Evolutionary conservation across 2,797 vertebrate species (phyloP).

Genomic region (Oceanodroma leucorhoa): DNA sequence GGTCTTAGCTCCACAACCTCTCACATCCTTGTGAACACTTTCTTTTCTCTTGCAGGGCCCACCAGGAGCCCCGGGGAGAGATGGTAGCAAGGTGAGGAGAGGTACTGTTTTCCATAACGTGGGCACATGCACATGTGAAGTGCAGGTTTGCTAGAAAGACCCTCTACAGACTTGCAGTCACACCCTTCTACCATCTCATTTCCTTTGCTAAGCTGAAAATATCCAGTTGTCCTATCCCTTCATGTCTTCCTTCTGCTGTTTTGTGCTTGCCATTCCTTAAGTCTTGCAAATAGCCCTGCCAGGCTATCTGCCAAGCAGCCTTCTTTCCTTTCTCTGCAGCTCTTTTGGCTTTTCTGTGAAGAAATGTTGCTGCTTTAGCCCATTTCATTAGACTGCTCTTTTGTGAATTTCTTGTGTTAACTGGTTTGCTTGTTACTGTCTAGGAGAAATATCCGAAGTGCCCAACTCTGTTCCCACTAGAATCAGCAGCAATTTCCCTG

Average conservation of each 20-base stretch:
- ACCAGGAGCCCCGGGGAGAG: slow-evolving; percentile 90
- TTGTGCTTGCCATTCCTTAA: not conserved
- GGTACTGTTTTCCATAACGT: not conserved
- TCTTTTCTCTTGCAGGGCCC: slow-evolving; percentile 81
- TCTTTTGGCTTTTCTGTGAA: not conserved
- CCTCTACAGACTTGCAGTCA: not conserved
- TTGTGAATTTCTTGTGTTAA: not conserved
- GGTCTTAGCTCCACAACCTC: not conserved
- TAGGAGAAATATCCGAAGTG: not conserved
- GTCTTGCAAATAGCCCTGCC: not conserved
- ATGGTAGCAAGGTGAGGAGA: slow-evolving; percentile 87
- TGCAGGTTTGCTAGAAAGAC: not conserved
- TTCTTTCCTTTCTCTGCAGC: not conserved
- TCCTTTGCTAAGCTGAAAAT: not conserved
- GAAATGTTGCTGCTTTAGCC: not conserved
- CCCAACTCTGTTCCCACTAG: not conserved
- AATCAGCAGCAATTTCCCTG: not conserved
- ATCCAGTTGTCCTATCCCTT: not conserved
- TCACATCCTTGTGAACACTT: not conserved
- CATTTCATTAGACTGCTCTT: not conserved
- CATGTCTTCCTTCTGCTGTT: not conserved
- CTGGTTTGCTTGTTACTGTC: not conserved
- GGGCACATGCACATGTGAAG: not conserved
- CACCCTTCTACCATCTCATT: not conserved
- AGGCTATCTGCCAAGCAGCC: not conserved